A percentile compares a stretch with the other conserved stretches of the same genome.
Conservation (phyloP, 1,140 invertebrate genomes). For the Drosophila tsacasi region DNA sequence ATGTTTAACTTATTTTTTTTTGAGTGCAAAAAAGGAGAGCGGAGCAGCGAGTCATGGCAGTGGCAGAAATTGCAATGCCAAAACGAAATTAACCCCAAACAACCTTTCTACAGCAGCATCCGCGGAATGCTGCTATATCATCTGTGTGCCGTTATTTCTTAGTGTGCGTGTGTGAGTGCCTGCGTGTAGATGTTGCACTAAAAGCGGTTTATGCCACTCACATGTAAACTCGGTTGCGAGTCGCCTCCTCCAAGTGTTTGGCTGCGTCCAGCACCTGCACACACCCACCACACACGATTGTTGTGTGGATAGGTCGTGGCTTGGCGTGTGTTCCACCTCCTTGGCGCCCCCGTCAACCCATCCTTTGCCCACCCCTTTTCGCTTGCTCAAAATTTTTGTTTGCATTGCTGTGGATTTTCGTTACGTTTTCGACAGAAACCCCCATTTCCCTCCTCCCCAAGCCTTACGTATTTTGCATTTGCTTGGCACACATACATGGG, state of each 20-base stretch:
- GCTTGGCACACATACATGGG: slow-evolving; percentile 35
- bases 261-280: slow-evolving; percentile 48
- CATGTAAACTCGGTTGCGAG: slow-evolving; percentile 57
- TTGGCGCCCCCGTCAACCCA: slow-evolving; percentile 23
- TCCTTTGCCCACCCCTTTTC: slow-evolving; percentile 27
- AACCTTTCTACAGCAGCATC: slow-evolving; percentile 61
- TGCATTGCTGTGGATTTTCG: slow-evolving; percentile 79
- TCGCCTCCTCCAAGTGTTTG: slow-evolving; percentile 47
- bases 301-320: slow-evolving; percentile 83
- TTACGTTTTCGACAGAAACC: slow-evolving; percentile 62
- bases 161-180: slow-evolving; percentile 9
- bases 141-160: not conserved
- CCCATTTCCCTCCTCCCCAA: not conserved
- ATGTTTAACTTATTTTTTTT: not conserved
- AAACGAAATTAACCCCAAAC: slow-evolving; percentile 80
- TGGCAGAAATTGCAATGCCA: slow-evolving; percentile 59
- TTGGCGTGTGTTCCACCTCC: slow-evolving; percentile 35
- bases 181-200: slow-evolving; percentile 52
- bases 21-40: not conserved
- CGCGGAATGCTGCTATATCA: slow-evolving; percentile 9
- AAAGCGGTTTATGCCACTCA: slow-evolving; percentile 81
- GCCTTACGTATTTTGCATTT: slow-evolving; percentile 74
- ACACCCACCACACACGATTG: slow-evolving; percentile 68
- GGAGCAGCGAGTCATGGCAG: slow-evolving; percentile 13
- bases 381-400: slow-evolving; percentile 70